These are phyloP conservation scores for Venusia cambrica DNA, from an alignment of 2,888 invertebrate species.

Conservation along the genomic window DNA sequence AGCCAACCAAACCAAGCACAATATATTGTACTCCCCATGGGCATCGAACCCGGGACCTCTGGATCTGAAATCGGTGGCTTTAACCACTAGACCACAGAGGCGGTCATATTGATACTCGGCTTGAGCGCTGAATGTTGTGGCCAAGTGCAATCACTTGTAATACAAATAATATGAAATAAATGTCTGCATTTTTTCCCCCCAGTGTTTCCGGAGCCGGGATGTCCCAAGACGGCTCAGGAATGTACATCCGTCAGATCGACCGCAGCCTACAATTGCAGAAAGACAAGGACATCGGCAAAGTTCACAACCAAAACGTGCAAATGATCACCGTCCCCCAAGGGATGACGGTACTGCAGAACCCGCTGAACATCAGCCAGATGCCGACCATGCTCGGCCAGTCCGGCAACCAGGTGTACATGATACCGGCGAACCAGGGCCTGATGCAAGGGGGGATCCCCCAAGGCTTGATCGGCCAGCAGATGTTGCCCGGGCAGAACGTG, in stretches of 20 bases:
- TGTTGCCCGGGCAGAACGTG: constrained; percentile 66
- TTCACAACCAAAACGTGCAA: constrained; percentile 70
- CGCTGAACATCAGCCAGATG: constrained; percentile 65
- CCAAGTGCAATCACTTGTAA: too few relatives aligned
- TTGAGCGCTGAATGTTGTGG: too few relatives aligned
- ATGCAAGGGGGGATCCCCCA: constrained; percentile 58
- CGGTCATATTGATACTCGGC: too few relatives aligned
- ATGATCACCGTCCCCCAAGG: constrained; percentile 75
- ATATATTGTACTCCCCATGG: too few relatives aligned
- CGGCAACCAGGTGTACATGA: constrained; percentile 74
- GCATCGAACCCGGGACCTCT: too few relatives aligned
- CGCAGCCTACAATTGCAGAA: constrained; percentile 70
- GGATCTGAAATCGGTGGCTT: too few relatives aligned
- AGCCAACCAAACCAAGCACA: too few relatives aligned
- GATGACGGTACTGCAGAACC: constrained; percentile 72
- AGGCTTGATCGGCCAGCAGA: constrained; percentile 61
- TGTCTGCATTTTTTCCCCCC: too few relatives aligned
- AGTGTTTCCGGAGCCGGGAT: constrained; percentile 63
- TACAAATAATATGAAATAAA: too few relatives aligned
- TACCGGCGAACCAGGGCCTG: constrained; percentile 66
- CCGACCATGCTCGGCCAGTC: constrained; percentile 64
- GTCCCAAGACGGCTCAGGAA: constrained; percentile 61
- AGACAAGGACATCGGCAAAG: constrained; percentile 63
- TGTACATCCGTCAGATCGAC: constrained; percentile 73
- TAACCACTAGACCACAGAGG: too few relatives aligned